phyloP scores from a whole-genome alignment of 2,888 invertebrate species.

The Sesamia inferens region DNA sequence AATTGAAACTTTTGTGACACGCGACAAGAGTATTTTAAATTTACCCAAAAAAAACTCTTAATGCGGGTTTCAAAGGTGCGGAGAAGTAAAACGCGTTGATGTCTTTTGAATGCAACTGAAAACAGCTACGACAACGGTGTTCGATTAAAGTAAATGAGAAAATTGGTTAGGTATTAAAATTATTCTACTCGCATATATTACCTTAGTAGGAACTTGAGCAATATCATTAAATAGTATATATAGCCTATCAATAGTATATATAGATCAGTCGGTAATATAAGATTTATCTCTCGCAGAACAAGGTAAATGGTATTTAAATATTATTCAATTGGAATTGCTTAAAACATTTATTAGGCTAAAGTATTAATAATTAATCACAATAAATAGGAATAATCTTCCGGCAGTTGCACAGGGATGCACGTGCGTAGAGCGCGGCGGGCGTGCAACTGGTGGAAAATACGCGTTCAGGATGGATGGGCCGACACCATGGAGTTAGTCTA shows the following conservation, averaged over 20 bases:
- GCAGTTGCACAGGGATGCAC: constrained; percentile 82
- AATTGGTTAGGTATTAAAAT: no score
- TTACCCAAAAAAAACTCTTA: neutral
- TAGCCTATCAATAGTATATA: no score
- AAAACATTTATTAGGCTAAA: constrained; percentile 71
- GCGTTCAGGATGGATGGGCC: constrained; percentile 81
- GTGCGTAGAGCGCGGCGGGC: constrained; percentile 65
- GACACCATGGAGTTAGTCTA: constrained; percentile 82
- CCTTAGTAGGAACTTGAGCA: neutral
- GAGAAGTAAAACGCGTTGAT: constrained; percentile 40
- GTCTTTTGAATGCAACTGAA: constrained; percentile 40
- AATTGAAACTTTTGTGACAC: no score
- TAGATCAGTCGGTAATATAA: neutral
- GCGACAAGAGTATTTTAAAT: no score
- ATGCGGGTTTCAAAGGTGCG: neutral
- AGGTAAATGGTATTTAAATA: constrained; percentile 24
- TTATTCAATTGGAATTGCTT: constrained; percentile 35
- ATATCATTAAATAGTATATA: constrained; percentile 1
- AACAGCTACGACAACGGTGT: neutral
- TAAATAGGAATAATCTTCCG: constrained; percentile 81
- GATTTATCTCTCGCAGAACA: constrained; percentile 1
- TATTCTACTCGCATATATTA: no score
- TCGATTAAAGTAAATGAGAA: neutral
- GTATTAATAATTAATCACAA: constrained; percentile 70
- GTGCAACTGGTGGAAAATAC: constrained; percentile 89